Conservation (phyloP, 1,140 invertebrate genomes). For the Caerostris darwini region DNA sequence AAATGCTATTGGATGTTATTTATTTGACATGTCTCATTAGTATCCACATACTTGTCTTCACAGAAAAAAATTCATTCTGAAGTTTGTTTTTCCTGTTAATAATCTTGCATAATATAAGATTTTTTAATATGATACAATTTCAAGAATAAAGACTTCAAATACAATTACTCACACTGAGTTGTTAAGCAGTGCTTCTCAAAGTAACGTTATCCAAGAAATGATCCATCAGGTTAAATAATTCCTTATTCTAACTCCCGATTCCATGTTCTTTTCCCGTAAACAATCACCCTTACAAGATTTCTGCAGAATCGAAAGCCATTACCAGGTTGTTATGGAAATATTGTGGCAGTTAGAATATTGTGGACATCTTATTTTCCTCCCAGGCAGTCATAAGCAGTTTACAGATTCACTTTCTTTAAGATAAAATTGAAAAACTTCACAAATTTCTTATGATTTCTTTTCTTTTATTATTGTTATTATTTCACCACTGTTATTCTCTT, state of each 20-base stretch:
- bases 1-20: no score
- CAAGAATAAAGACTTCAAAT: no score
- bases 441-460: not conserved
- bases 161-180: no score
- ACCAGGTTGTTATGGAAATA: conserved; percentile 41
- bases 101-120: no score
- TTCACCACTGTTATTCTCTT: not conserved
- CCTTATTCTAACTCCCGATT: not conserved
- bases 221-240: conserved; percentile 8
- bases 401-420: conserved; percentile 3
- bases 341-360: conserved; percentile 42
- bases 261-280: conserved; percentile 6
- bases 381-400: conserved; percentile 20
- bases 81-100: no score
- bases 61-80: no score
- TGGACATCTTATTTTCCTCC: conserved; percentile 16
- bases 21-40: no score
- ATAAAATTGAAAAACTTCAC: conserved; percentile 49
- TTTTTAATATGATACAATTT: no score
- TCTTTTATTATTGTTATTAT: no score
- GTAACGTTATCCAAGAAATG: not conserved
- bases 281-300: conserved; percentile 32
- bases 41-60: no score
- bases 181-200: no score
- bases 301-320: conserved; percentile 9